Conservation (phyloP, 2,797 vertebrate species). For the Urocyon cinereoargenteus region DNA sequence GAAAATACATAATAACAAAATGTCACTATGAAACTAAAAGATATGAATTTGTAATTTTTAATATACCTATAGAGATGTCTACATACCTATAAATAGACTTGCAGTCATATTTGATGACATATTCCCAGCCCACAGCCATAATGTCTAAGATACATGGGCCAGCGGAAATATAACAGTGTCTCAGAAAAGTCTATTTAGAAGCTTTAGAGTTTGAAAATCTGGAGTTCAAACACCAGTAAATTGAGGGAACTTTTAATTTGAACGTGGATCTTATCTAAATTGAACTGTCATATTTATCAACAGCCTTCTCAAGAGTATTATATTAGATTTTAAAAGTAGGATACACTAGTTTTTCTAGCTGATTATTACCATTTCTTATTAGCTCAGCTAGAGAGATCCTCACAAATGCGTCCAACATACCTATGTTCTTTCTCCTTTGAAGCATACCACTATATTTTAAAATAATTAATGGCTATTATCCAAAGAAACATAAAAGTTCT, state of each 20-base stretch:
- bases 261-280: slow-evolving; percentile 18
- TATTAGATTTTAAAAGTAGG: slow-evolving; percentile 49
- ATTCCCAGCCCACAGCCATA: background rate
- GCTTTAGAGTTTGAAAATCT: background rate
- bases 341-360: background rate
- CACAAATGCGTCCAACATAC: background rate
- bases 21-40: background rate
- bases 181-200: slow-evolving; percentile 7
- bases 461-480: slow-evolving; percentile 19
- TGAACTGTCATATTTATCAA: background rate
- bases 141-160: background rate
- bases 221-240: background rate
- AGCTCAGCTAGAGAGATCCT: background rate
- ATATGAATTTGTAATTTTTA: background rate
- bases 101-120: background rate
- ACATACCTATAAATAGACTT: background rate
- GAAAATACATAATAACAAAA: background rate
- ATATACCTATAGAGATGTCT: background rate
- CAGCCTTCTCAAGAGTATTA: slow-evolving; percentile 2
- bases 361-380: background rate
- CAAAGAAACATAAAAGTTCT: background rate
- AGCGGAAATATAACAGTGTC: background rate
- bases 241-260: background rate
- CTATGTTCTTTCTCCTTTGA: background rate
- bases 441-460: background rate